phyloP scores from a whole-genome alignment of 2,113 vertebrate species.

The Piaya cayana region DNA sequence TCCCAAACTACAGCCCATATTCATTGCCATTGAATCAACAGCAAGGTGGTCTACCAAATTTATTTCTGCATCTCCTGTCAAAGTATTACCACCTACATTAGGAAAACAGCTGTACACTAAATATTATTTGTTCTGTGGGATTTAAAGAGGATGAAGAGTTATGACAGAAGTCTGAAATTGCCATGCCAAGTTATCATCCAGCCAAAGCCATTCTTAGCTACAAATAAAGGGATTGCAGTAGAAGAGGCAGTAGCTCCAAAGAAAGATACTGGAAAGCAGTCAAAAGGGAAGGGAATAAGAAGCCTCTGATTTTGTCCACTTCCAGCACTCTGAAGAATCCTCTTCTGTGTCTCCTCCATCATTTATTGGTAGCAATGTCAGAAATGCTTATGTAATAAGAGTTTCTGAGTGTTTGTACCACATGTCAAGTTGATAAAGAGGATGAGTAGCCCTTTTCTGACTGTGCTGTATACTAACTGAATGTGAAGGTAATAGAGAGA shows the following conservation, averaged over 20 bases:
- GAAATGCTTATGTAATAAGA: background rate
- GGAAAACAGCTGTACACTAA: background rate
- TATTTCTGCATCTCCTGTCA: background rate
- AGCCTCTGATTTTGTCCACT: background rate
- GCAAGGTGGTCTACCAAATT: background rate
- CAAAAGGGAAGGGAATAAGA: background rate
- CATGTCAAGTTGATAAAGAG: background rate
- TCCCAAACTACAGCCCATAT: background rate
- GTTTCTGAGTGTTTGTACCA: background rate
- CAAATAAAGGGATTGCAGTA: background rate
- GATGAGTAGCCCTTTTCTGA: background rate
- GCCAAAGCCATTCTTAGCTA: background rate
- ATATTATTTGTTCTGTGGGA: background rate
- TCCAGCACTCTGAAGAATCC: background rate
- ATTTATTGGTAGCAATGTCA: background rate
- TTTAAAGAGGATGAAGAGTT: background rate
- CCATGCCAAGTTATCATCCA: background rate
- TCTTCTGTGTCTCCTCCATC: background rate
- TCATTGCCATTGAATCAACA: background rate
- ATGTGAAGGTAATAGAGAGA: background rate
- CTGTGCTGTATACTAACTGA: background rate
- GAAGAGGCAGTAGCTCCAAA: background rate
- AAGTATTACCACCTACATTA: background rate
- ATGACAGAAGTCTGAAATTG: background rate
- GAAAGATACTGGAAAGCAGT: background rate